Evolutionary conservation across 2,888 invertebrate species (phyloP).

Genomic region (Erynnis tages): DNA sequence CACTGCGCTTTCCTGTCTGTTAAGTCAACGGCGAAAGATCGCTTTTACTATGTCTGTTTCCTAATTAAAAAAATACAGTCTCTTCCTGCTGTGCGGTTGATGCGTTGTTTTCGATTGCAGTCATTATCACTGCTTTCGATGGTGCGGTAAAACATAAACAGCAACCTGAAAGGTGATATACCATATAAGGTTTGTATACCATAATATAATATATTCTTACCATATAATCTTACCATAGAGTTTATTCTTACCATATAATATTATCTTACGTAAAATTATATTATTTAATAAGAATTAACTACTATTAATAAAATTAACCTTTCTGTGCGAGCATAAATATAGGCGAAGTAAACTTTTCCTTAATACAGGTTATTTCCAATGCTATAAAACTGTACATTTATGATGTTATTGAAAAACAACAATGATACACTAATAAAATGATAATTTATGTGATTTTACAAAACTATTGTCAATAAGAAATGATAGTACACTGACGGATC

Average conservation of each 20-base stretch:
- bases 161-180: constrained; percentile 5
- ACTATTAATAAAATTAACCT: no score
- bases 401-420: neutral
- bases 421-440: neutral
- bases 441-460: neutral
- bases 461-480: neutral
- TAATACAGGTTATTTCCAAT: neutral
- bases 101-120: constrained; percentile 21
- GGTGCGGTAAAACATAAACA: constrained; percentile 5
- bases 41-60: constrained; percentile 75
- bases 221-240: no score
- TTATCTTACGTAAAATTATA: no score
- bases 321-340: no score
- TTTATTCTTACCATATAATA: no score
- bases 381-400: neutral
- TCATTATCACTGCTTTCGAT: constrained; percentile 22
- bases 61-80: constrained; percentile 68
- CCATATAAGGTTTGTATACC: constrained; percentile 7
- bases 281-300: no score
- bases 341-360: no score
- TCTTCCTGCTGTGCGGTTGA: constrained; percentile 43
- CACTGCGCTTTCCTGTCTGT: constrained; percentile 73
- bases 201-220: no score
- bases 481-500: neutral
- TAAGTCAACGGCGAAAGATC: constrained; percentile 72